These are phyloP conservation scores for Lasius platythorax DNA, from an alignment of 2,888 invertebrate genomes.

Conservation along the genomic window DNA sequence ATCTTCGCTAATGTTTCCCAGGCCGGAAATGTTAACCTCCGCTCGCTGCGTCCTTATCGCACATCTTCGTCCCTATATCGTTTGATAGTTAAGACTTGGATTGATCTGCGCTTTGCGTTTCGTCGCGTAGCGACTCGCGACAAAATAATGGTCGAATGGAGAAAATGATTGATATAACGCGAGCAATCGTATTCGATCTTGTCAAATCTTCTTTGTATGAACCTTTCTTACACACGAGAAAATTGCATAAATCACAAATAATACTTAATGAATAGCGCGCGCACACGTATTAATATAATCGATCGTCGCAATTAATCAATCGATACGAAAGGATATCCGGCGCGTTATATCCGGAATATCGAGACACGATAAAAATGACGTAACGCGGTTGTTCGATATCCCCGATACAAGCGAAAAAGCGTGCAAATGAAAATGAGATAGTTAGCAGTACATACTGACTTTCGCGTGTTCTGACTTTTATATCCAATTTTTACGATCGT, in stretches of 20 bases:
- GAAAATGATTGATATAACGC: constrained; percentile 56
- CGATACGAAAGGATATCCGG: constrained; percentile 12
- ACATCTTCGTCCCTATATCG: constrained; percentile 44
- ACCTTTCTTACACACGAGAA: constrained; percentile 23
- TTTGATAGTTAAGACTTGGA: constrained; percentile 55
- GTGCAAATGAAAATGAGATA: constrained; percentile 40
- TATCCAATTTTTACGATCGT: constrained; percentile 49
- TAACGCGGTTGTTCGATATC: background rate
- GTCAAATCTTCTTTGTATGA: constrained; percentile 16
- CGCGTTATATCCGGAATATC: constrained; percentile 21
- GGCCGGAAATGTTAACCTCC: constrained; percentile 40
- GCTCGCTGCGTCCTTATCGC: constrained; percentile 48
- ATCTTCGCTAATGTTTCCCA: constrained; percentile 62
- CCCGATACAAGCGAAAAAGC: constrained; percentile 1
- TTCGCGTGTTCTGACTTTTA: constrained; percentile 30
- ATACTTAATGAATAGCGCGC: constrained; percentile 55
- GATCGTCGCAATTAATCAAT: constrained; percentile 57
- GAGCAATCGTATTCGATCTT: constrained; percentile 31
- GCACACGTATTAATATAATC: constrained; percentile 55
- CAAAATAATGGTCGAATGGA: constrained; percentile 55
- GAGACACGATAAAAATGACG: constrained; percentile 32
- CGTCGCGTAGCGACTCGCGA: constrained; percentile 24
- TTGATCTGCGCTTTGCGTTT: constrained; percentile 56
- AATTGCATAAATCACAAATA: constrained; percentile 54
- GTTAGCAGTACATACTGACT: constrained; percentile 20